A percentile compares a stretch with the other conserved stretches of the same genome.
These are phyloP conservation scores for Lutraria rhynchaena DNA, from an alignment of 1,140 invertebrate species.

Conservation along the genomic window DNA sequence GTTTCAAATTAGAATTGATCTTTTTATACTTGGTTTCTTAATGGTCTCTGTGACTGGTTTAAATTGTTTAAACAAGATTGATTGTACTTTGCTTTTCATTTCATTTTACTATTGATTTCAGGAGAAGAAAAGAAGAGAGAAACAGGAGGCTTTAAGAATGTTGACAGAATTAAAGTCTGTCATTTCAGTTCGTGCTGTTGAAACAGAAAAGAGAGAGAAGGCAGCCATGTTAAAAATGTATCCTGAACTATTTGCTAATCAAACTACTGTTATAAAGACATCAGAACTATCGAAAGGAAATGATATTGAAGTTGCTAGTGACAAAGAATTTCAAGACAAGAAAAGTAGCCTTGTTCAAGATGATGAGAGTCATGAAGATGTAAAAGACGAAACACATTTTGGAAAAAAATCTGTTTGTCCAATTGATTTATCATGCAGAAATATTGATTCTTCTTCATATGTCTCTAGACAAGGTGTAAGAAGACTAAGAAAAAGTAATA, in stretches of 20 bases:
- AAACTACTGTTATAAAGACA: background rate
- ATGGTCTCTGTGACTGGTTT: no score
- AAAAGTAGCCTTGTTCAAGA: background rate
- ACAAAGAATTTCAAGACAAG: background rate
- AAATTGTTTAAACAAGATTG: no score
- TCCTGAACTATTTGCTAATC: background rate
- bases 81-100: background rate
- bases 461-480: slow-evolving; percentile 29
- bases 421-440: background rate
- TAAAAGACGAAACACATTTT: background rate
- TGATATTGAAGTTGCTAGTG: background rate
- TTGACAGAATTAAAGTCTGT: slow-evolving; percentile 54
- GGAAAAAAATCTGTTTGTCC: background rate
- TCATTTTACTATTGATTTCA: slow-evolving; percentile 4
- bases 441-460: slow-evolving; percentile 14
- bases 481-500: slow-evolving; percentile 47
- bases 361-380: background rate
- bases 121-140: slow-evolving; percentile 53
- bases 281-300: no score
- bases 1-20: no score
- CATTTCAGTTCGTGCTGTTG: slow-evolving; percentile 57
- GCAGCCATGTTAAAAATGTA: slow-evolving; percentile 38
- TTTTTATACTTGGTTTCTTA: no score
- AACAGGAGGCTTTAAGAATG: slow-evolving; percentile 52
- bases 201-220: slow-evolving; percentile 41